Evolutionary conservation across 2,113 vertebrate genomes (phyloP).

Genomic region (Petaurus breviceps): DNA sequence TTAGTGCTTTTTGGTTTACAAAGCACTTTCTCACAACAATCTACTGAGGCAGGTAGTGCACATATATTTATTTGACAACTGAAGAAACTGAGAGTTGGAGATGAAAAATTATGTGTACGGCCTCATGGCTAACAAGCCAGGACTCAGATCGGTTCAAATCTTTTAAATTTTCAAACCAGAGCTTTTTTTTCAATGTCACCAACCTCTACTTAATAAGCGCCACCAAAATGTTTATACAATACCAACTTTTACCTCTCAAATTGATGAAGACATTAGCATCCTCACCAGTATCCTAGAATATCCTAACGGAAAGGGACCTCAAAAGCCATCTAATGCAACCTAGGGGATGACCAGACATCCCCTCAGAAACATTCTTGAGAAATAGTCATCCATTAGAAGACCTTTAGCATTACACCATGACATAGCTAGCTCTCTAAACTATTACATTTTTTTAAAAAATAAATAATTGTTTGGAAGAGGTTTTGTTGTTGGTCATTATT

Average conservation of each 20-base stretch:
- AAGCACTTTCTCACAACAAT: not conserved
- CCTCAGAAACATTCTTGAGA: not conserved
- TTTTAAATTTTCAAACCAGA: not conserved
- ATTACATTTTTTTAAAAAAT: not conserved
- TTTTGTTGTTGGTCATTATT: not conserved
- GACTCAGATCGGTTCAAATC: not conserved
- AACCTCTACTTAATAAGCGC: not conserved
- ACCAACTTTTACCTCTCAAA: not conserved
- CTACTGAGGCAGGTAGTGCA: not conserved
- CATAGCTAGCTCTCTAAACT: not conserved
- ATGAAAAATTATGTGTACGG: not conserved
- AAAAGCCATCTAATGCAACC: not conserved
- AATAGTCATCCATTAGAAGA: not conserved
- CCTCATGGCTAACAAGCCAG: not conserved
- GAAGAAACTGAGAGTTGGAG: not conserved
- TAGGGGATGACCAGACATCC: not conserved
- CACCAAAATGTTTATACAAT: not conserved
- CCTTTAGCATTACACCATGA: not conserved
- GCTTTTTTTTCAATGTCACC: not conserved
- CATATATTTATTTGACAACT: not conserved
- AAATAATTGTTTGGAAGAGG: not conserved
- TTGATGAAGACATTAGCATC: not conserved
- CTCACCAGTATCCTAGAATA: not conserved
- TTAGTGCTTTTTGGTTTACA: not conserved
- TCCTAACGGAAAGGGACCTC: not conserved